Evolutionary conservation across 1,140 invertebrate species (phyloP).

Genomic region (Drosophila watanabei): DNA sequence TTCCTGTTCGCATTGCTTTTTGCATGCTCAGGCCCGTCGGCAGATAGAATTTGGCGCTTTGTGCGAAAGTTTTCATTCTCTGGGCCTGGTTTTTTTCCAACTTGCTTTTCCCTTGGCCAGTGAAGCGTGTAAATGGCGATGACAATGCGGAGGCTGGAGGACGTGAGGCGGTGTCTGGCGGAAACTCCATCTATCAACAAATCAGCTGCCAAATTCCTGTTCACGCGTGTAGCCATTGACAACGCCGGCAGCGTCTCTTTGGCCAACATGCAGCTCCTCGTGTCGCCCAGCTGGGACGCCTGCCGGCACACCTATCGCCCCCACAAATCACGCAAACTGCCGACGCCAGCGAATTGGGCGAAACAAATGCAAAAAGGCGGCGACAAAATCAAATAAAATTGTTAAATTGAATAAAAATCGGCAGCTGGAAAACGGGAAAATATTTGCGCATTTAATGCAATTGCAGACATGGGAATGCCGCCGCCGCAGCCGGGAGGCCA

Average conservation of each 20-base stretch:
- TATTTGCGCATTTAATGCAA: slow-evolving; percentile 80
- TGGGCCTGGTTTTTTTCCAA: slow-evolving; percentile 14
- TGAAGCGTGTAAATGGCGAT: slow-evolving; percentile 78
- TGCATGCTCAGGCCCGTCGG: slow-evolving; percentile 73
- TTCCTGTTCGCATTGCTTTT: slow-evolving; percentile 62
- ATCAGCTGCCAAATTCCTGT: slow-evolving; percentile 81
- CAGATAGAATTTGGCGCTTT: slow-evolving; percentile 78
- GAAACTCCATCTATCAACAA: slow-evolving; percentile 79
- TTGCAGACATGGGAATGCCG: slow-evolving; percentile 50
- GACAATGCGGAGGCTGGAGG: slow-evolving; percentile 59
- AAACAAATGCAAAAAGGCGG: slow-evolving; percentile 53
- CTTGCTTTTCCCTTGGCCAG: slow-evolving; percentile 36
- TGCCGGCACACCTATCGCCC: slow-evolving; percentile 11
- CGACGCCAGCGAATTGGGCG: slow-evolving; percentile 36
- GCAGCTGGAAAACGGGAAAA: slow-evolving; percentile 70
- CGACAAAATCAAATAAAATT: slow-evolving; percentile 80
- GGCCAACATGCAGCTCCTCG: background rate
- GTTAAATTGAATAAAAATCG: slow-evolving; percentile 84
- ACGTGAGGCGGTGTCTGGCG: background rate
- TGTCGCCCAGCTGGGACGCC: slow-evolving; percentile 5
- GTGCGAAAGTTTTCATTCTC: slow-evolving; percentile 67
- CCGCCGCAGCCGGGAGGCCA: slow-evolving; percentile 43
- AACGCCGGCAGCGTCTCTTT: slow-evolving; percentile 42
- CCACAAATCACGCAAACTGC: slow-evolving; percentile 55
- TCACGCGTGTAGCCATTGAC: slow-evolving; percentile 79